Conservation (phyloP, 92 coral and sea anemone species). For the Ricordea florida region DNA sequence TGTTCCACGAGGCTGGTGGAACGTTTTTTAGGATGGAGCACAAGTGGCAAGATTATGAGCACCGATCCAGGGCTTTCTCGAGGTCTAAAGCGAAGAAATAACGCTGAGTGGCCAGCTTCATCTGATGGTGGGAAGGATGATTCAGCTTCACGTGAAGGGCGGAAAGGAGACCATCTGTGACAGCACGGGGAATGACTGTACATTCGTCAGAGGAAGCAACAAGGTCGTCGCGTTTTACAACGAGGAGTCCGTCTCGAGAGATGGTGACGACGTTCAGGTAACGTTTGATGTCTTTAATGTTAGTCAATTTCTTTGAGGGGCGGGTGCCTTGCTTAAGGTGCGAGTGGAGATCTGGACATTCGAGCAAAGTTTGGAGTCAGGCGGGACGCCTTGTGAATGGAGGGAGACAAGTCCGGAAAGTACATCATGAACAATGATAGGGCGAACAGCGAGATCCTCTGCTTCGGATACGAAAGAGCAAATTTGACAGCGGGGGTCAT, state of each 20-base stretch:
- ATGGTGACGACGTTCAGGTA: conserved; percentile 38
- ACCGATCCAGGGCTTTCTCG: conserved; percentile 13
- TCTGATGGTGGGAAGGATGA: conserved; percentile 58
- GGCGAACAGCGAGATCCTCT: conserved; percentile 59
- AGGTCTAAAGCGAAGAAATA: conserved; percentile 28
- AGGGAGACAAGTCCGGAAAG: neutral
- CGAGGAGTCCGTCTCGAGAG: conserved; percentile 44
- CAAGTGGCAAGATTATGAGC: conserved; percentile 1
- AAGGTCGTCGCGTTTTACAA: conserved; percentile 36
- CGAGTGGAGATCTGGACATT: conserved; percentile 50
- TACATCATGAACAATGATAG: conserved; percentile 43
- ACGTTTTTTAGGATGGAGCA: conserved; percentile 4
- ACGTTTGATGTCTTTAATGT: conserved; percentile 42
- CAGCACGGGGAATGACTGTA: conserved; percentile 26
- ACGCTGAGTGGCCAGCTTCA: conserved; percentile 8
- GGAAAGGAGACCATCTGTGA: too few species aligned
- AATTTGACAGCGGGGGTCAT: conserved; percentile 50
- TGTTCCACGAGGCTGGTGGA: conserved; percentile 15
- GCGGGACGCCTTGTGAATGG: conserved; percentile 38
- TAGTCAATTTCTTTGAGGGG: conserved; percentile 36
- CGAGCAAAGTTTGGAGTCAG: conserved; percentile 49
- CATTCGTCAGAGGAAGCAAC: conserved; percentile 16
- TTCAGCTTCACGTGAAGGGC: conserved; percentile 47
- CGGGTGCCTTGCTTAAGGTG: conserved; percentile 49
- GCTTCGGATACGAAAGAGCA: conserved; percentile 34